Conservation (phyloP, 2,888 invertebrate species). For the Sympetrum striolatum region DNA sequence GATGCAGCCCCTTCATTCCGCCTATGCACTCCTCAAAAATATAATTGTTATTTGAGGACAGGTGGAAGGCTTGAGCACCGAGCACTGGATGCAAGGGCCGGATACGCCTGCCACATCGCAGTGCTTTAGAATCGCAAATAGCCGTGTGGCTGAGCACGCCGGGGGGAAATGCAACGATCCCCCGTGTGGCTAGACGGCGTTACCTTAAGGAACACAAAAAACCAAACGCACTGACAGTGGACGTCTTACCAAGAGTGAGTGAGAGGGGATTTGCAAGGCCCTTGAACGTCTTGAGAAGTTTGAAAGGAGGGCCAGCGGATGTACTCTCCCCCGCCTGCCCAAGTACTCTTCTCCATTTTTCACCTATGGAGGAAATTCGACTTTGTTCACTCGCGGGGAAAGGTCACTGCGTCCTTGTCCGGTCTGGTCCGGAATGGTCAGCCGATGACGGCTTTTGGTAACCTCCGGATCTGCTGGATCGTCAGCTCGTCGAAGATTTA, state of each 20-base stretch:
- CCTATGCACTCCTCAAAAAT: slow-evolving; percentile 13
- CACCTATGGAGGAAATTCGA: too few species aligned
- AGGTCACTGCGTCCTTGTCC: slow-evolving; percentile 31
- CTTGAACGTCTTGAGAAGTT: not conserved
- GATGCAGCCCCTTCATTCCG: not conserved
- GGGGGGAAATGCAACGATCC: slow-evolving; percentile 16
- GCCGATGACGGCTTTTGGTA: not conserved
- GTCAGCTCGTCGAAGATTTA: not conserved
- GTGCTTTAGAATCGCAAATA: slow-evolving; percentile 39
- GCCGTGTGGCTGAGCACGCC: not conserved
- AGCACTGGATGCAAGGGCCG: slow-evolving; percentile 1
- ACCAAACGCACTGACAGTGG: slow-evolving; percentile 24
- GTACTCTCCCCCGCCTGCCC: too few species aligned
- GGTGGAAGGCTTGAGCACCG: not conserved
- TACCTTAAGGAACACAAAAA: not conserved
- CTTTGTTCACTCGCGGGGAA: slow-evolving; percentile 11
- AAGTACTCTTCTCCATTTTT: too few species aligned
- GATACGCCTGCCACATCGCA: slow-evolving; percentile 33
- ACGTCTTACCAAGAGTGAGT: not conserved
- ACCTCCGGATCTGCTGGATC: not conserved
- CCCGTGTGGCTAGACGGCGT: not conserved
- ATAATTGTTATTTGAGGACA: slow-evolving; percentile 19
- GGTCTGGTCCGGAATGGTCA: not conserved
- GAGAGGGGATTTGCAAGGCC: not conserved
- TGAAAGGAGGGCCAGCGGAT: not conserved